Percentiles rank a stretch among this genome's conserved stretches.
These are phyloP conservation scores for Eupithecia pulchellata DNA, from an alignment of 2,888 invertebrate genomes.

Conservation along the genomic window DNA sequence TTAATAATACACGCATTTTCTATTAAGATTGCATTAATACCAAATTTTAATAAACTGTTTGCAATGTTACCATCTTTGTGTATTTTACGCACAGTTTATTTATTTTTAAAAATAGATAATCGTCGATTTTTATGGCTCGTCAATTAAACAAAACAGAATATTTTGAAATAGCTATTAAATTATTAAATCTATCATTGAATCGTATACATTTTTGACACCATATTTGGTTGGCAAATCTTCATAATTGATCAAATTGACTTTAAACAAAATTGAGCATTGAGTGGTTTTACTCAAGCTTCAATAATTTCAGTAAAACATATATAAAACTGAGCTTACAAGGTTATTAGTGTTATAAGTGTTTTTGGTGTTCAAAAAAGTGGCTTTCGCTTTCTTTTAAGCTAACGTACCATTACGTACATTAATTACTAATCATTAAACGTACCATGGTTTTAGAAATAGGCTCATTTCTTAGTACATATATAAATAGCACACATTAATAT, in stretches of 20 bases:
- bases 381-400: background rate
- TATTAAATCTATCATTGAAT: constrained; percentile 32
- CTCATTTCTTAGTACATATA: too few relatives aligned
- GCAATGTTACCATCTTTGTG: constrained; percentile 16
- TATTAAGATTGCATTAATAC: constrained; percentile 9
- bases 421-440: too few relatives aligned
- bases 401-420: too few relatives aligned
- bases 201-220: constrained; percentile 39
- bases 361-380: background rate
- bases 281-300: background rate
- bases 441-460: background rate
- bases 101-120: constrained; percentile 42
- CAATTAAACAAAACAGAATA: constrained; percentile 43
- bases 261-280: constrained; percentile 21
- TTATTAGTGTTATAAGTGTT: background rate
- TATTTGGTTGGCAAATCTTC: constrained; percentile 40
- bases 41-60: constrained; percentile 14
- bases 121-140: constrained; percentile 43
- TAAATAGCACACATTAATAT: too few relatives aligned
- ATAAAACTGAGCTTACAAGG: background rate
- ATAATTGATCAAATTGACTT: constrained; percentile 33
- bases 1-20: background rate
- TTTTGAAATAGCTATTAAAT: constrained; percentile 38
- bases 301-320: background rate
- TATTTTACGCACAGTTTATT: constrained; percentile 18